phyloP scores from a whole-genome alignment of 2,113 vertebrate genomes.

The Turdus rufiventris region DNA sequence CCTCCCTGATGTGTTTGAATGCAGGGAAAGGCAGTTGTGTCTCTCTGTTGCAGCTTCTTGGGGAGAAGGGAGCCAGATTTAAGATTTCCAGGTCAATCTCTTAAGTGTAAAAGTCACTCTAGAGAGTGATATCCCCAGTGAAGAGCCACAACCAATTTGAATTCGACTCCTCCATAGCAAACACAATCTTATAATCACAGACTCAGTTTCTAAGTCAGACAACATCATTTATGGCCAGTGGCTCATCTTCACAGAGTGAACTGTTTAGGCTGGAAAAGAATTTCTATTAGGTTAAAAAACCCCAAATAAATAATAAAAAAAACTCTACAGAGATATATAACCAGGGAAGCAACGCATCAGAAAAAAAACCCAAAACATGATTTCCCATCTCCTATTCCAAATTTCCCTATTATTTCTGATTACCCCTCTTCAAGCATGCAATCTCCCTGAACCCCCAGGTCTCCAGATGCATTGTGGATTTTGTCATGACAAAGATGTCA shows the following conservation, averaged over 20 bases:
- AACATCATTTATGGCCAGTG: not conserved
- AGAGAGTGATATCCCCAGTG: not conserved
- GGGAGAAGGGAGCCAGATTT: not conserved
- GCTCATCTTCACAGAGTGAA: not conserved
- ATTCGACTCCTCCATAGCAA: not conserved
- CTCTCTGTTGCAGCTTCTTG: not conserved
- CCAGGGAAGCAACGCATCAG: not conserved
- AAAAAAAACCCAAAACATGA: not conserved
- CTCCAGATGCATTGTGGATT: not conserved
- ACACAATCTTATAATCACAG: not conserved
- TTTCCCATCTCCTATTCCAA: not conserved
- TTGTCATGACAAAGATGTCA: not conserved
- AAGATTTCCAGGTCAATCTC: not conserved
- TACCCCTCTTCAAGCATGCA: not conserved
- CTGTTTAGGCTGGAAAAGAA: not conserved
- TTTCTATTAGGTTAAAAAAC: not conserved
- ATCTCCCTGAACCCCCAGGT: not conserved
- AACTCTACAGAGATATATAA: not conserved
- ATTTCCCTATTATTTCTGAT: not conserved
- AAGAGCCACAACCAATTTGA: not conserved
- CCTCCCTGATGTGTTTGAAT: not conserved
- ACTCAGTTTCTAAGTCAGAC: not conserved
- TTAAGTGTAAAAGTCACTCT: not conserved
- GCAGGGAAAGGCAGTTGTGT: not conserved
- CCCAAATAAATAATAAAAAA: rapidly evolving